phyloP scores from a whole-genome alignment of 2,113 vertebrate genomes.

The Ursus arctos region DNA sequence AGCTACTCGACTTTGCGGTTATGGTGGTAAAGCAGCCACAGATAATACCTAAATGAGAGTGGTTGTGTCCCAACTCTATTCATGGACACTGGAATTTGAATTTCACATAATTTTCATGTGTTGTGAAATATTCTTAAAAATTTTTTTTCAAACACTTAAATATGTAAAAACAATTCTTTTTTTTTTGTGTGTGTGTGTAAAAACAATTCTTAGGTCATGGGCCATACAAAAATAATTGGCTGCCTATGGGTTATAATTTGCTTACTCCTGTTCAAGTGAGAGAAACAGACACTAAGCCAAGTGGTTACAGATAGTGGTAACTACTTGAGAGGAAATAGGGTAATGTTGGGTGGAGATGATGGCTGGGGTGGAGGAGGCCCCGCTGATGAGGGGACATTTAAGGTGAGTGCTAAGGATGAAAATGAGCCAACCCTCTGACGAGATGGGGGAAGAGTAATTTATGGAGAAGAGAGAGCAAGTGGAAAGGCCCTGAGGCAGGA shows the following conservation, averaged over 20 bases:
- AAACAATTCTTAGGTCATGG: background rate
- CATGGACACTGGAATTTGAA: background rate
- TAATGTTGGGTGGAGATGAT: background rate
- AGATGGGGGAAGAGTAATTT: background rate
- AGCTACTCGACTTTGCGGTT: background rate
- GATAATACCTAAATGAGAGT: background rate
- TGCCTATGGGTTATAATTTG: background rate
- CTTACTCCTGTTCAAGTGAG: background rate
- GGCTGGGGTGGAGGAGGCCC: background rate
- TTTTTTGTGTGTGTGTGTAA: background rate
- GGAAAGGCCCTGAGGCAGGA: background rate
- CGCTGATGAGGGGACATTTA: background rate
- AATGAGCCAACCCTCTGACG: background rate
- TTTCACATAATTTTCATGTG: background rate
- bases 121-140: background rate
- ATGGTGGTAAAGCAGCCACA: background rate
- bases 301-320: background rate
- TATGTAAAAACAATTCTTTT: background rate
- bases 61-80: background rate
- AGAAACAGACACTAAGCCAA: background rate
- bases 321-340: background rate
- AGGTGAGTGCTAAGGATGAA: background rate
- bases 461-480: background rate
- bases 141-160: background rate
- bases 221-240: background rate